Percentiles rank a stretch among this genome's conserved stretches.
These are phyloP conservation scores for Malurus splendens DNA, from an alignment of 2,797 vertebrate species.

Conservation along the genomic window DNA sequence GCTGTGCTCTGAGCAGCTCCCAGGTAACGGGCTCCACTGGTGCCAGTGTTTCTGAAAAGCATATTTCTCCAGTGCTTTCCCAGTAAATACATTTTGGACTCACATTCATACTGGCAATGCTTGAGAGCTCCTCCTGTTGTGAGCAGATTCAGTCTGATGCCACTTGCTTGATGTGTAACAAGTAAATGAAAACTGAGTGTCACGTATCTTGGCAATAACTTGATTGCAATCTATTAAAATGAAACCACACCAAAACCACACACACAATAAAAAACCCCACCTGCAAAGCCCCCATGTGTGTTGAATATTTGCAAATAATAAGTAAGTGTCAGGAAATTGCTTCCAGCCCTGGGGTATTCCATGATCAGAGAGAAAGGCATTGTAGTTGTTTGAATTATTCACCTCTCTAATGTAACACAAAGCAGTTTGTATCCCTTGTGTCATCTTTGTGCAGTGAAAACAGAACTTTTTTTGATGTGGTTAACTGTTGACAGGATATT, in stretches of 20 bases:
- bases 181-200: neutral
- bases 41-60: neutral
- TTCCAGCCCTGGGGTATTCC: neutral
- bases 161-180: neutral
- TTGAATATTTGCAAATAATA: neutral
- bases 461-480: conserved; percentile 33
- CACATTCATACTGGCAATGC: neutral
- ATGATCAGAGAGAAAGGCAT: conserved; percentile 14
- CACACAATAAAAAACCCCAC: neutral
- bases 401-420: conserved; percentile 24
- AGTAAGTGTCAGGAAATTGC: conserved; percentile 9
- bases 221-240: neutral
- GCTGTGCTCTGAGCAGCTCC: neutral
- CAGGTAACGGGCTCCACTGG: neutral
- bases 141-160: neutral
- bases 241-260: neutral
- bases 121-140: neutral
- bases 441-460: conserved; percentile 20
- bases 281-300: neutral
- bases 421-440: conserved; percentile 21
- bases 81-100: neutral
- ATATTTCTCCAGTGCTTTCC: neutral
- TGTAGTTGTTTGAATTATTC: conserved; percentile 42
- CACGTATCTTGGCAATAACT: neutral
- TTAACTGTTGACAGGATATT: conserved; percentile 29